Evolutionary conservation across 2,888 invertebrate species (phyloP), one percentile per base, ranked within the genome.

Genomic region (Stictocephala bisonia): DNA sequence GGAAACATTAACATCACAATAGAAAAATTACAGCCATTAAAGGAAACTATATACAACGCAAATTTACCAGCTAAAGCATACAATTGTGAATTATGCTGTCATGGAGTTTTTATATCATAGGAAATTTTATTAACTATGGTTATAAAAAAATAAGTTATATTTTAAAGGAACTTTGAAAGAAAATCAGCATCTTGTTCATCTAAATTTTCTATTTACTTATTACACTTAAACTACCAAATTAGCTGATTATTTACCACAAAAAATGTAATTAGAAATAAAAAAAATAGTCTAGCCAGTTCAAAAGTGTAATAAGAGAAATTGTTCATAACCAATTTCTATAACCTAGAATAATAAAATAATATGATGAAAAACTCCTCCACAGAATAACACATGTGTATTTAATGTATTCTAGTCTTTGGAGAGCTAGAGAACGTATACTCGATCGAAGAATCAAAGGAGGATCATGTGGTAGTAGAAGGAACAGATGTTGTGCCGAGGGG

Each of bases 361-460:
- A 18, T 56, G 22, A 4, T n/a, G n/a, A n/a, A n/a, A n/a, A n/a
- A n/a, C n/a, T n/a, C n/a, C n/a, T n/a, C n/a, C n/a, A n/a, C n/a
- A n/a, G n/a, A 64, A 15, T 44, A 26, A 64, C 64, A 41, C 64
- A 44, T 27, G 11, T 44, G 53, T 6, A 15, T n/a, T 13, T 7
- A 6, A n/a, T 53, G 70, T 58, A 71, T 27, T 44, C 56, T 44
- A 71, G 40, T 71, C 70, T 71, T 71, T 71, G 70, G 70, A 58
- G 58, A 71, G 44, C 58, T 64, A 64, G 11, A n/a, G 24, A 26
- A 44, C 64, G 64, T 64, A 64, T 64, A 64, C 64, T 44, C 13
- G 44, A 44, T 40, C 26, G 41, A 27, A n/a, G 64, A 18, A 35
- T 2, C 41, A 11, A n/a, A 15, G 2, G 11, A 26, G 13, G 64